These are phyloP conservation scores for Trematocara nigrifrons DNA, from an alignment of 2,113 vertebrate species.

Conservation along the genomic window DNA sequence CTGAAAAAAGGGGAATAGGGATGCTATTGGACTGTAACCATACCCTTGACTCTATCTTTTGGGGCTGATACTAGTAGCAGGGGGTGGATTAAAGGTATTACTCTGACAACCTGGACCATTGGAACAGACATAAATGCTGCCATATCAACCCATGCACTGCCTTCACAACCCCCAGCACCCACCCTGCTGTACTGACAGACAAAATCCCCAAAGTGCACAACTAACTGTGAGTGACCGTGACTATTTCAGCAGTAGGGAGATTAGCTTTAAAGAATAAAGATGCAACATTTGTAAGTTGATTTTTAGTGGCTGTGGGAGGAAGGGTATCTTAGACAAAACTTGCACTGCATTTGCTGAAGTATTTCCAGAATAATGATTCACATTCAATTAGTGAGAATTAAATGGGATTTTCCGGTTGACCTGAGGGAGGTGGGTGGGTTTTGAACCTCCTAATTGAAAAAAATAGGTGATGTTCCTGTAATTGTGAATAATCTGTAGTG, in stretches of 20 bases:
- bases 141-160: not conserved
- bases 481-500: not conserved
- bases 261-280: not conserved
- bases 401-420: not conserved
- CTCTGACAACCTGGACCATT: not conserved
- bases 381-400: conserved; percentile 26
- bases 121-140: conserved; percentile 28
- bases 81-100: conserved; percentile 50
- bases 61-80: not conserved
- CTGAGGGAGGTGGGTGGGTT: not conserved
- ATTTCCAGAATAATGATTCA: not conserved
- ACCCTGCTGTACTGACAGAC: not conserved
- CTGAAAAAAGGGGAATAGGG: not conserved
- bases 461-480: not conserved
- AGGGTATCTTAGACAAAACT: not conserved
- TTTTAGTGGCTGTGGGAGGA: not conserved
- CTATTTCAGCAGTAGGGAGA: not conserved
- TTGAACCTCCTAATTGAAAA: not conserved
- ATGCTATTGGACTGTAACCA: not conserved
- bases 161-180: not conserved
- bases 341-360: not conserved
- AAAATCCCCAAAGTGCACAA: conserved; percentile 22
- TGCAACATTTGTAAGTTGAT: not conserved
- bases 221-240: not conserved
- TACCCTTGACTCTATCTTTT: conserved; percentile 7